A percentile compares a stretch with the other conserved stretches of the same genome.
Evolutionary conservation across 2,113 vertebrate species (phyloP).

Genomic region (Andinoacara biseriatus): DNA sequence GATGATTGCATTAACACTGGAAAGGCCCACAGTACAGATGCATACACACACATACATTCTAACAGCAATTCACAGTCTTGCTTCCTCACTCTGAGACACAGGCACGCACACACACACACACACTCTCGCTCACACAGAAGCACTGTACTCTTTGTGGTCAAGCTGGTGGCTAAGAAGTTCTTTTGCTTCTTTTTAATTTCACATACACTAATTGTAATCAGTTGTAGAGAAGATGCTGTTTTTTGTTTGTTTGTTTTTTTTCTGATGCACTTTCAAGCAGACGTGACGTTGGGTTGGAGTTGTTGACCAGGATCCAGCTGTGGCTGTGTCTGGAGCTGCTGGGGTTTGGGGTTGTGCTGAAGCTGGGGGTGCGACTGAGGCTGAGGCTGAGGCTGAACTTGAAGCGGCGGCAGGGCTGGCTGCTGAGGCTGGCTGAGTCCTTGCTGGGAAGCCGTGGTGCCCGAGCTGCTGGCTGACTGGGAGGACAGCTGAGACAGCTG

Average conservation of each 20-base stretch:
- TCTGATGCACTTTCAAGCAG: conserved; percentile 83
- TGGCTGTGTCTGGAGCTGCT: conserved; percentile 66
- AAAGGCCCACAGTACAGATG: conserved; percentile 86
- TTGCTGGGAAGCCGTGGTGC: conserved; percentile 56
- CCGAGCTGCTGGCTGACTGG: conserved; percentile 77
- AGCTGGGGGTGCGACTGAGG: conserved; percentile 42
- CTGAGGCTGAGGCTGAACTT: conserved; percentile 22
- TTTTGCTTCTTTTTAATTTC: conserved; percentile 67
- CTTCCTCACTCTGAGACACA: conserved; percentile 75
- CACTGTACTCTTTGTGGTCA: conserved; percentile 87
- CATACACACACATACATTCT: conserved; percentile 75
- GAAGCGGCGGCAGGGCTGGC: conserved; percentile 32
- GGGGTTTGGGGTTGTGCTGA: conserved; percentile 58
- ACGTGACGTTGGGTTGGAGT: conserved; percentile 91
- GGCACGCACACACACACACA: conserved; percentile 54
- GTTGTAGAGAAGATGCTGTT: conserved; percentile 58
- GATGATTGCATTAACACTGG: conserved; percentile 98
- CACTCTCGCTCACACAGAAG: conserved; percentile 82
- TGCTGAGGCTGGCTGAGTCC: conserved; percentile 54
- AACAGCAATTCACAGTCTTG: conserved; percentile 69
- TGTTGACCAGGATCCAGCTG: conserved; percentile 62
- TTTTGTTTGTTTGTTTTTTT: not conserved
- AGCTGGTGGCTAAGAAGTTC: conserved; percentile 89
- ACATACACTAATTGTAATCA: conserved; percentile 69
- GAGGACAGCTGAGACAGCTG: conserved; percentile 92